Evolutionary conservation across 2,113 vertebrate genomes (phyloP), one percentile per base, ranked within the genome.

Genomic region (Ardeotis arabs): DNA sequence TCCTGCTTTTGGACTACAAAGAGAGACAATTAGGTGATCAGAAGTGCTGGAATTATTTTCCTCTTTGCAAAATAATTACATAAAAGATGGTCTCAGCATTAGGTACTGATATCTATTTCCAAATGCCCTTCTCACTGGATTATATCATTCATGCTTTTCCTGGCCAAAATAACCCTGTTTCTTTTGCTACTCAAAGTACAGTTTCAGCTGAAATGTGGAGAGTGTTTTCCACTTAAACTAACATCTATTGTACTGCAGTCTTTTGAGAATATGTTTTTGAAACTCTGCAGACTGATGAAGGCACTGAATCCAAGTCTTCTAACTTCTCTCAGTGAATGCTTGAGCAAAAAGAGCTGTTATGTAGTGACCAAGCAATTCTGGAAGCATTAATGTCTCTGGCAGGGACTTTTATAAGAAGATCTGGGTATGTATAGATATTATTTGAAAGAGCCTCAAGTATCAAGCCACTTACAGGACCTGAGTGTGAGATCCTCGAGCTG

Each of bases 1-100:
- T 87, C 10, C 15, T 5, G 33, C 27, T 84, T 93, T 87, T 93
- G 37, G 60, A 64, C 60, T 84, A 70, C 80, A 88, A 56, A 53
- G 53, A 73, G 55, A 84, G 58, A 81, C 28, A 92, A 96, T 93
- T 95, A 92, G n/a, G 84, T 93, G 60, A 95, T 89, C 50, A 66
- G 31, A 92, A 79, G 28, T 50, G 9, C n/a, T 92, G 58, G 70
- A 87, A 91, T 50, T 68, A 41, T 92, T 95, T 92, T 90, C 25
- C 56, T 84, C 22, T 91, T 90, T 75, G 31, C 29, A 89, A 89
- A 91, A 68, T 68, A 93, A 88, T 93, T 79, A 31, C 59, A 67
- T 77, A 60, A 92, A 94, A 75, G 16, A 15, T 2, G 4, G 27
- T 78, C 60, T 92, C 16, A 0, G 53, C 77, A 58, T 64, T 56